Conservation (phyloP, 2,113 vertebrate species). For the Myrmophylax atrothorax region DNA sequence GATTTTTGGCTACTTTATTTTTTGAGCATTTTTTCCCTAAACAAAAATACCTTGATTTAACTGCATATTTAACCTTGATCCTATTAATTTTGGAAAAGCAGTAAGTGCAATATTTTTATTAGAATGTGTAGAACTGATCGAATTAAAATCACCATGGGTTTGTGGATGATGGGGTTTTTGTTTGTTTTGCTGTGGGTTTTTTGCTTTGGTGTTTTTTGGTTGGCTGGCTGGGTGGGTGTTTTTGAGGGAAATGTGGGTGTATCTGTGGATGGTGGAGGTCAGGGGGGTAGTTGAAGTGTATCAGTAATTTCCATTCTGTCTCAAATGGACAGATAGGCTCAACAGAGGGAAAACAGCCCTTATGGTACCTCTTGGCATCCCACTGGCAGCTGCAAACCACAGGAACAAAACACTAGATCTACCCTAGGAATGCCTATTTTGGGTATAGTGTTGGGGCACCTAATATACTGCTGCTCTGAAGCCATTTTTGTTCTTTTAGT, state of each 20-base stretch:
- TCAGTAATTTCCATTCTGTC: not conserved
- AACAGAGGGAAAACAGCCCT: not conserved
- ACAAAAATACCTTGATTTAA: not conserved
- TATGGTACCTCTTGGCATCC: not conserved
- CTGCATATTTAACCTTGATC: not conserved
- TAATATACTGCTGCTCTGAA: not conserved
- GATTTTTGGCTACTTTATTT: not conserved
- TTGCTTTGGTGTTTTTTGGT: not conserved
- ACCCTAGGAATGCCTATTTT: not conserved
- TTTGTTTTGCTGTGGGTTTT: not conserved
- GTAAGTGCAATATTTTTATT: not conserved
- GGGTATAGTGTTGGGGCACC: not conserved
- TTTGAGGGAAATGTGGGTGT: not conserved
- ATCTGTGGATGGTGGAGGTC: not conserved
- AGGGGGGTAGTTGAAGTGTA: not conserved
- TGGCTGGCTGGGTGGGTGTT: not conserved
- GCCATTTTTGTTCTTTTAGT: not conserved
- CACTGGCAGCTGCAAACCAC: not conserved
- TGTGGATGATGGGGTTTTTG: not conserved
- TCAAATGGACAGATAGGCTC: not conserved
- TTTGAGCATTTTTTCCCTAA: not conserved
- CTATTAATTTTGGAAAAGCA: constrained; percentile 27
- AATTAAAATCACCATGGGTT: not conserved
- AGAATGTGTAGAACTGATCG: not conserved
- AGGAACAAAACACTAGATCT: not conserved